phyloP scores from a whole-genome alignment of 2,797 vertebrate genomes.

The Notamacropus eugenii region DNA sequence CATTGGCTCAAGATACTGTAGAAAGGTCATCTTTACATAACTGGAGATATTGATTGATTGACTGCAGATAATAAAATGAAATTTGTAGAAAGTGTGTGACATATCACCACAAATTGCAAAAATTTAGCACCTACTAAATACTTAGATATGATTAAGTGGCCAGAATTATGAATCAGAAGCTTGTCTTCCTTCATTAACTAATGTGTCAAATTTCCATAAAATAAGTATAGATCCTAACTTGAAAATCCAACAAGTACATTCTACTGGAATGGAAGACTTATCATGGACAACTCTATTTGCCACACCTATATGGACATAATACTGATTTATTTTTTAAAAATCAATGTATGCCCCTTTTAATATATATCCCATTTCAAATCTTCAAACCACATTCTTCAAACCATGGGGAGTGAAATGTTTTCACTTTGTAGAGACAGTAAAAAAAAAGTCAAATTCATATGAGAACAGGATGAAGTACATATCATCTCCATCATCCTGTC shows the following conservation, averaged over 20 bases:
- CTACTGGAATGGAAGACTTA: neutral
- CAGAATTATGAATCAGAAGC: neutral
- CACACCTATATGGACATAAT: neutral
- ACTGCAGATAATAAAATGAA: neutral
- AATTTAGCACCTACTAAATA: neutral
- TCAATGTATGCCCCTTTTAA: neutral
- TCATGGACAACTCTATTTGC: neutral
- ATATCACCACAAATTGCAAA: neutral
- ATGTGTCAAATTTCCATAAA: neutral
- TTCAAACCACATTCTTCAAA: neutral
- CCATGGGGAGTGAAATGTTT: neutral
- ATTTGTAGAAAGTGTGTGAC: neutral
- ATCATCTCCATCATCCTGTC: neutral
- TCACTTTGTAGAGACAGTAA: neutral
- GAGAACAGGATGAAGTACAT: neutral
- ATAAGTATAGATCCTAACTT: neutral
- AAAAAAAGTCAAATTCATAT: neutral
- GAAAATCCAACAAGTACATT: neutral
- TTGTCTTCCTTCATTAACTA: neutral
- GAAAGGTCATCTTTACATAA: neutral
- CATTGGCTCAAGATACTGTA: neutral
- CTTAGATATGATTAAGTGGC: neutral
- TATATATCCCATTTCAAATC: neutral
- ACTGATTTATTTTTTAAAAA: neutral
- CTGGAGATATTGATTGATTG: neutral